Evolutionary conservation across 2,113 vertebrate genomes (phyloP), one percentile per base, ranked within the genome.

Genomic region (Tragelaphus buxtoni): DNA sequence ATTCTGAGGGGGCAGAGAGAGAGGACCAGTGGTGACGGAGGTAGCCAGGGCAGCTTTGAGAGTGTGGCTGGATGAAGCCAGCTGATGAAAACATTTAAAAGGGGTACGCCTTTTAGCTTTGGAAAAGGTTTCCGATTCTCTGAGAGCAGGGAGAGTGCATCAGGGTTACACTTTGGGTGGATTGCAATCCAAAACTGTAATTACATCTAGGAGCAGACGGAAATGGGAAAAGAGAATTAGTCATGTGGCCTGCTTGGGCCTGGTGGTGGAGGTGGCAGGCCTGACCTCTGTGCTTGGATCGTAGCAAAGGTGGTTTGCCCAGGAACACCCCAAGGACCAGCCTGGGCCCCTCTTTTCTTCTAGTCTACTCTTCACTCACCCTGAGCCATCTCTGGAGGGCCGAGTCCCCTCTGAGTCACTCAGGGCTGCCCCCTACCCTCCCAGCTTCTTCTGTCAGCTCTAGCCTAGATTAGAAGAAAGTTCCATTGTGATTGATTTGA

Each of bases 161-260:
- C 98, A 98, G 98, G 97, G 97, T 96, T 97, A 93, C 97, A 94
- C 96, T 97, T 97, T 0, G 51, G 97, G 97, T 97, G 97, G 92
- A 97, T 98, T 98, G 98, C 98, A 98, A 97, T 98, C 98, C 98
- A 97, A 98, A 98, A 98, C 97, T 98, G 93, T 99, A 98, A 99
- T 99, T 98, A 99, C 98, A 98, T 98, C 98, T 97, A 97, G 97
- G 97, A 98, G 98, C 98, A 98, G 98, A 96, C 88, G 93, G 98
- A 99, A 98, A 98, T 97, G 97, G 98, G 98, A 97, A 97, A 98
- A 97, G 97, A 95, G 98, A 98, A 98, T 99, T 98, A 98, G 89
- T 39, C 4, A 47, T 26, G 82, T 56, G 87, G 63, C 94, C 96
- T 4, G 11, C 65, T 30, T 32, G 86, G 84, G 84, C 77, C 88